A percentile compares a stretch with the other conserved stretches of the same genome.
Evolutionary conservation across 2,888 invertebrate genomes (phyloP).

Genomic region (Thysanoteuthis rhombus): DNA sequence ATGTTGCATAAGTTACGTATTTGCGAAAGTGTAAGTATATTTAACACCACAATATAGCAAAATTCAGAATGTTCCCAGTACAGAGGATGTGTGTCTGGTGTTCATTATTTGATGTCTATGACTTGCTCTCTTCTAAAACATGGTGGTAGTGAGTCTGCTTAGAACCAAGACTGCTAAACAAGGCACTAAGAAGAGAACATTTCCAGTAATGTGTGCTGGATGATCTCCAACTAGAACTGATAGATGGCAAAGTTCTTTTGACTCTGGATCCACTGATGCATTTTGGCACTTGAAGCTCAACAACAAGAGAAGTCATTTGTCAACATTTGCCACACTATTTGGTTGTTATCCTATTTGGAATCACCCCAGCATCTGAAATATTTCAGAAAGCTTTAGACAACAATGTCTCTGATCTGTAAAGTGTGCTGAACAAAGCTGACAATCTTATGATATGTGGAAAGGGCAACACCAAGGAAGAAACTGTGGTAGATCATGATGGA

Average conservation of each 20-base stretch:
- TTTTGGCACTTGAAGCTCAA: slow-evolving; percentile 37
- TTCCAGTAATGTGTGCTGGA: no score
- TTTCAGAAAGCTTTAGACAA: slow-evolving; percentile 38
- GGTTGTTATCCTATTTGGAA: slow-evolving; percentile 40
- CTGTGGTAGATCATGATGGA: slow-evolving; percentile 37
- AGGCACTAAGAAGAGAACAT: no score
- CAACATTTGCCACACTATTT: slow-evolving; percentile 35
- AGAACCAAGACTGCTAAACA: no score
- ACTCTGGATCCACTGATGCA: slow-evolving; percentile 33
- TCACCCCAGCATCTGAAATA: slow-evolving; percentile 37
- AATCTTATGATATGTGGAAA: slow-evolving; percentile 40
- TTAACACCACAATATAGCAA: no score
- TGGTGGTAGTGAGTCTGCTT: no score
- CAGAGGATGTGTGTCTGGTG: no score
- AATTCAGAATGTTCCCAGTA: no score
- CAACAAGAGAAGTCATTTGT: slow-evolving; percentile 33
- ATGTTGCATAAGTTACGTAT: no score
- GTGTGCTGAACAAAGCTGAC: slow-evolving; percentile 39
- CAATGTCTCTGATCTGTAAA: slow-evolving; percentile 36
- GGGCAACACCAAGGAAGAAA: background rate
- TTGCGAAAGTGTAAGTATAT: no score
- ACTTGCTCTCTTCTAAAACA: no score
- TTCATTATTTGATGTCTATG: no score
- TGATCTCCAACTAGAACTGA: background rate
- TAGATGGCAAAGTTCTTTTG: slow-evolving; percentile 29